Conservation (phyloP, 2,888 invertebrate species). For the Nematopogon swammerdamellus region DNA sequence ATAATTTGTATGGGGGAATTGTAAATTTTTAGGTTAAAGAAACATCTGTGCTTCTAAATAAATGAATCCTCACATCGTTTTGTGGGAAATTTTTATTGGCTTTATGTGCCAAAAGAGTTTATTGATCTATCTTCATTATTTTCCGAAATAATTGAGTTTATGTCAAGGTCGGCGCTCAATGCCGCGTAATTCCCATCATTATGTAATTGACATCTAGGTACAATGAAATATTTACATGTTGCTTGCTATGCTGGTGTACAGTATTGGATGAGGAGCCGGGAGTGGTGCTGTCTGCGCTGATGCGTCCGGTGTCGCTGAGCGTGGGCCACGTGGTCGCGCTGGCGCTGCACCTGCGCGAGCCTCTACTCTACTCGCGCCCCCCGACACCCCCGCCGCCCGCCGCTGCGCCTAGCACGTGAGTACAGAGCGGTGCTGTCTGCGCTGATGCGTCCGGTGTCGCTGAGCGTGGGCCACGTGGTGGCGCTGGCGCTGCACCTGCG, state of each 20-base stretch:
- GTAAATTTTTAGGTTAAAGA: too few species aligned
- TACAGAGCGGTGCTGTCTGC: conserved; percentile 14
- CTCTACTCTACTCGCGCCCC: conserved; percentile 21
- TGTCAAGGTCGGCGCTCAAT: too few species aligned
- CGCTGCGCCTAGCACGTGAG: not conserved
- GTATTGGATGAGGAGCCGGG: conserved; percentile 34
- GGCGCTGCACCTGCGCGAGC: conserved; percentile 29
- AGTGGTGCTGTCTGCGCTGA: conserved; percentile 29
- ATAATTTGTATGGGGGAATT: too few species aligned
- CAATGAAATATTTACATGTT: too few species aligned
- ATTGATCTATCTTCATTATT: too few species aligned
- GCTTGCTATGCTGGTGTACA: conserved; percentile 13
- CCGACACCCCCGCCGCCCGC: conserved; percentile 14
- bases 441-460: conserved; percentile 33
- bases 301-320: conserved; percentile 28
- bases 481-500: conserved; percentile 32
- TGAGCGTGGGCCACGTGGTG: conserved; percentile 23
- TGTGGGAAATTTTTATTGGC: too few species aligned
- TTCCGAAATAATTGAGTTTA: too few species aligned
- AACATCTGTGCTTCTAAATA: too few species aligned
- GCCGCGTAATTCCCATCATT: too few species aligned
- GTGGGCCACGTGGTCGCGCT: conserved; percentile 29
- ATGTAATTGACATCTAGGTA: too few species aligned
- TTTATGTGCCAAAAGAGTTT: too few species aligned
- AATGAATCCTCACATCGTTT: too few species aligned